phyloP scores from a whole-genome alignment of 2,113 vertebrate species.

The Carassius auratus region DNA sequence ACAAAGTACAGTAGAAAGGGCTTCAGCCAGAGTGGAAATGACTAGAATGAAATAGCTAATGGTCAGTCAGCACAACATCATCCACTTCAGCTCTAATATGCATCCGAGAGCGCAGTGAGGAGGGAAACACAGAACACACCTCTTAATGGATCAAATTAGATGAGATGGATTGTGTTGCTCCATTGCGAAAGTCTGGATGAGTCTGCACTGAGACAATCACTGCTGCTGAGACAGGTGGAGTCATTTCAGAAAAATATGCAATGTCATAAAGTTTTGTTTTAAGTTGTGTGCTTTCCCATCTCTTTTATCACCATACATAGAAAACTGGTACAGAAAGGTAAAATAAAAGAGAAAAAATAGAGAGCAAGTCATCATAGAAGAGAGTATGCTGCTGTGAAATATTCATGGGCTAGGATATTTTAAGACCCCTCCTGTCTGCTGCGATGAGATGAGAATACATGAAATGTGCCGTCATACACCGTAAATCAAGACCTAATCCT shows the following conservation, averaged over 20 bases:
- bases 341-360: background rate
- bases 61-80: constrained; percentile 33
- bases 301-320: background rate
- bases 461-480: background rate
- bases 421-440: constrained; percentile 40
- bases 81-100: constrained; percentile 30
- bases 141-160: constrained; percentile 7
- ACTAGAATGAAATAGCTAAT: constrained; percentile 18
- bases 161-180: background rate
- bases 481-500: background rate
- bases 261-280: background rate
- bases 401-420: constrained; percentile 53
- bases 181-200: background rate
- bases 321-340: background rate
- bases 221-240: background rate
- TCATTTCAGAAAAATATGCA: background rate
- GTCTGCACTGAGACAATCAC: background rate
- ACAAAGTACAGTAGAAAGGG: background rate
- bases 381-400: constrained; percentile 42
- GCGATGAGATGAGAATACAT: constrained; percentile 35
- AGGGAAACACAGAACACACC: background rate
- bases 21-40: background rate
- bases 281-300: background rate
- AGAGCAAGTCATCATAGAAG: constrained; percentile 18
- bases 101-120: constrained; percentile 18